Percentiles rank a stretch among this genome's conserved stretches.
Evolutionary conservation across 2,888 invertebrate genomes (phyloP).

Genomic region (Pristionchus exspectatus): DNA sequence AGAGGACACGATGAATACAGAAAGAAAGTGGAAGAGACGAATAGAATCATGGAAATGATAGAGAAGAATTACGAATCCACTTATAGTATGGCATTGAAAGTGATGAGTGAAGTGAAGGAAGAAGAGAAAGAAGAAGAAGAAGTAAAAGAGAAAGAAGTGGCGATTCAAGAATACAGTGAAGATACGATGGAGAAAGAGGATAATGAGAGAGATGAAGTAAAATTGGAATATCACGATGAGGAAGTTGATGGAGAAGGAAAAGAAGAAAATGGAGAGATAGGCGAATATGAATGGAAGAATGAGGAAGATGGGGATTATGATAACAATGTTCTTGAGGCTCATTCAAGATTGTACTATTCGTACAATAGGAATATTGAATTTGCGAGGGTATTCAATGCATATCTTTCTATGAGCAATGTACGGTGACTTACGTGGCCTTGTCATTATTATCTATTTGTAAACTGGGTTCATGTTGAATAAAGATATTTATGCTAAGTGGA

Average conservation of each 20-base stretch:
- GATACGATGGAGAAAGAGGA: constrained; percentile 50
- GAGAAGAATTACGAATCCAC: constrained; percentile 36
- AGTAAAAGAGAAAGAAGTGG: constrained; percentile 55
- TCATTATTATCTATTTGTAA: neutral
- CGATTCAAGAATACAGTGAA: constrained; percentile 15
- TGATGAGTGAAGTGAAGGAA: constrained; percentile 26
- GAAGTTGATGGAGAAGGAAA: constrained; percentile 41
- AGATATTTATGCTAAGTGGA: neutral
- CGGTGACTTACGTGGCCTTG: neutral
- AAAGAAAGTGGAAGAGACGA: neutral
- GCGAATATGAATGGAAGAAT: neutral
- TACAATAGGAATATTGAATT: constrained; percentile 37
- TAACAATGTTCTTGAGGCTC: neutral
- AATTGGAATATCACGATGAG: constrained; percentile 28
- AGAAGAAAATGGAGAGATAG: constrained; percentile 16
- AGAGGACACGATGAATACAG: neutral
- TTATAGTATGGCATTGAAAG: neutral
- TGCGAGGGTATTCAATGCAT: constrained; percentile 45
- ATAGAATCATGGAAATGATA: neutral
- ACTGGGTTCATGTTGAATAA: neutral
- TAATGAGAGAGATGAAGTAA: constrained; percentile 52
- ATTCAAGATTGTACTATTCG: neutral
- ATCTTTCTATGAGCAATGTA: neutral
- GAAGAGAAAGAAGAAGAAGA: constrained; percentile 55
- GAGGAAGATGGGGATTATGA: constrained; percentile 34